Percentiles rank a stretch among this genome's conserved stretches.
Evolutionary conservation across 2,797 vertebrate genomes (phyloP).

Genomic region (Aphelocoma californica): DNA sequence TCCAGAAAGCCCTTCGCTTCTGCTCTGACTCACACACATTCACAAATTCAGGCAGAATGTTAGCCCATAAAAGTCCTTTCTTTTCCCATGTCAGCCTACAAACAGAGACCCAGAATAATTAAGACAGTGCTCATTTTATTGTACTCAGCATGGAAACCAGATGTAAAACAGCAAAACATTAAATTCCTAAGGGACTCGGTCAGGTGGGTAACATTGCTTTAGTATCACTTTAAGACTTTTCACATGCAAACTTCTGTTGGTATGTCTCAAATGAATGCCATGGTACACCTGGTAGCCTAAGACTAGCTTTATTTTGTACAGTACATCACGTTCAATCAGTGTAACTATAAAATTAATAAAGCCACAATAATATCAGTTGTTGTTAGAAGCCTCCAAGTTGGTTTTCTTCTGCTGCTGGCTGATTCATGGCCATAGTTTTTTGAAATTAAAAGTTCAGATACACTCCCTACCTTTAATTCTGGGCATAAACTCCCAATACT

Average conservation of each 20-base stretch:
- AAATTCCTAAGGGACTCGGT: slow-evolving; percentile 39
- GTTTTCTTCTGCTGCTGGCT: not conserved
- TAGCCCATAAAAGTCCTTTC: not conserved
- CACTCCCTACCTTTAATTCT: not conserved
- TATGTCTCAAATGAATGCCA: slow-evolving; percentile 35
- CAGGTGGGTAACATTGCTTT: slow-evolving; percentile 23
- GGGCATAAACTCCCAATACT: not conserved
- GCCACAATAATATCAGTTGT: slow-evolving; percentile 1
- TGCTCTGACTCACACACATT: not conserved
- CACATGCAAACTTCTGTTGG: slow-evolving; percentile 44
- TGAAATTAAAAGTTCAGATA: not conserved
- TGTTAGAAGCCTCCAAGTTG: not conserved
- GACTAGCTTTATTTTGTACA: slow-evolving; percentile 38
- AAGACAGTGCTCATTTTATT: slow-evolving; percentile 60
- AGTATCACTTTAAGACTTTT: slow-evolving; percentile 47
- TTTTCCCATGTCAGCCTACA: slow-evolving; percentile 10
- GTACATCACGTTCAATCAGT: slow-evolving; percentile 32
- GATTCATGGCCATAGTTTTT: not conserved
- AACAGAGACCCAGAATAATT: slow-evolving; percentile 51
- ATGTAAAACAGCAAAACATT: slow-evolving; percentile 68
- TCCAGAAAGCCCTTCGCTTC: not conserved
- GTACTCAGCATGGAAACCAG: slow-evolving; percentile 66
- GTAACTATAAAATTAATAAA: slow-evolving; percentile 31
- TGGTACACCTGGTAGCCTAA: slow-evolving; percentile 47
- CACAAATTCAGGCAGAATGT: not conserved